These are phyloP conservation scores for Toxotes lorentzi DNA, from an alignment of 2,797 vertebrate genomes.

Conservation along the genomic window DNA sequence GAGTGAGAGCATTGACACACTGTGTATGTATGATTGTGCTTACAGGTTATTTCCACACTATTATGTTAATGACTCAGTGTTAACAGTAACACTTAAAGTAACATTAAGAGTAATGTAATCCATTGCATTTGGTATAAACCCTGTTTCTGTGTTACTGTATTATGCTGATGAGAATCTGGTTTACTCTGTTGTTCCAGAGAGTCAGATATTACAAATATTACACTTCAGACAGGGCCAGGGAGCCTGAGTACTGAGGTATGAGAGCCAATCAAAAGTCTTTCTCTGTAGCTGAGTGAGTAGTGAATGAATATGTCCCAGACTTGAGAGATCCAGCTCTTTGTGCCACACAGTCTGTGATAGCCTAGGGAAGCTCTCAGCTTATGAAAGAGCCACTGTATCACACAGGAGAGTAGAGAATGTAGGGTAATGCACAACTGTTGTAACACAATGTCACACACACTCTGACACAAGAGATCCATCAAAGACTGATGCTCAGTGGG, in stretches of 20 bases:
- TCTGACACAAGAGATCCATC: constrained; percentile 13
- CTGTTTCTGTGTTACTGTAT: too few species aligned
- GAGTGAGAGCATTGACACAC: neutral
- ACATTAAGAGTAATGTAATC: too few species aligned
- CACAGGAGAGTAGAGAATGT: constrained; percentile 3
- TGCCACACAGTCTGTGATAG: neutral
- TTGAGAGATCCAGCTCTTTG: neutral
- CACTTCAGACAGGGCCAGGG: too few species aligned
- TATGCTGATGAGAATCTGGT: too few species aligned
- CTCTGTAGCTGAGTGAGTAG: neutral
- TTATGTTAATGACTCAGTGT: too few species aligned
- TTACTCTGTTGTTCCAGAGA: too few species aligned
- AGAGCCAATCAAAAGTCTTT: neutral
- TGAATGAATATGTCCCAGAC: constrained; percentile 1
- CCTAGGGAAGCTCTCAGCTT: neutral
- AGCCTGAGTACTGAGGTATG: too few species aligned
- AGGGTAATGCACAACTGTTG: constrained; percentile 1
- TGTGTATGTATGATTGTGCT: neutral
- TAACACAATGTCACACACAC: neutral
- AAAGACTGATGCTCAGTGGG: neutral
- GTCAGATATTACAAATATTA: too few species aligned
- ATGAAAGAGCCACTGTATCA: neutral
- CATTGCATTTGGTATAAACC: too few species aligned
- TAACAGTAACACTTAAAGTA: too few species aligned
- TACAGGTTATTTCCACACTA: too few species aligned